These are phyloP conservation scores for Cebidichthys violaceus DNA, from an alignment of 2,113 vertebrate species.

Conservation along the genomic window DNA sequence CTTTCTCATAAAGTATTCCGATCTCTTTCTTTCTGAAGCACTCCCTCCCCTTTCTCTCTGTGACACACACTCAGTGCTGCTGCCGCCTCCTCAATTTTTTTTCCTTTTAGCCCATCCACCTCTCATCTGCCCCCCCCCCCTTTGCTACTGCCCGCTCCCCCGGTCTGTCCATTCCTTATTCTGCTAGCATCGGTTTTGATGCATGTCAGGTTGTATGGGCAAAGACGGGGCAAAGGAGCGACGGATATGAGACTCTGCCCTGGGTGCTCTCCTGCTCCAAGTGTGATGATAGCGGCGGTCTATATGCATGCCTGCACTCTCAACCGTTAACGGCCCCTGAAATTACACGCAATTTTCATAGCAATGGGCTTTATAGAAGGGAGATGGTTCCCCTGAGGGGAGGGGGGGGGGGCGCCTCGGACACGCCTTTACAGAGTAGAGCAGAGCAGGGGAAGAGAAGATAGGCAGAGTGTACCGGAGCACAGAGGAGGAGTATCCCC, in stretches of 20 bases:
- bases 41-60: slow-evolving; percentile 4
- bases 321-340: slow-evolving; percentile 68
- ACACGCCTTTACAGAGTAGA: slow-evolving; percentile 55
- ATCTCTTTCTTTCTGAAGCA: slow-evolving; percentile 30
- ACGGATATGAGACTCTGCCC: slow-evolving; percentile 59
- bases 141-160: slow-evolving; percentile 21
- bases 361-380: slow-evolving; percentile 65
- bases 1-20: slow-evolving; percentile 48
- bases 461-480: slow-evolving; percentile 31
- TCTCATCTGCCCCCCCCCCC: slow-evolving; percentile 34
- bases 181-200: slow-evolving; percentile 50
- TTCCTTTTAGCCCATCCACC: slow-evolving; percentile 35
- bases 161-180: slow-evolving; percentile 46
- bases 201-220: slow-evolving; percentile 52
- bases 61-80: slow-evolving; percentile 20
- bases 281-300: slow-evolving; percentile 59
- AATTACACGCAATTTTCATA: slow-evolving; percentile 75
- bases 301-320: slow-evolving; percentile 58
- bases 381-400: slow-evolving; percentile 59
- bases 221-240: slow-evolving; percentile 49
- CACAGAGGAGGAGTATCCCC: slow-evolving; percentile 28
- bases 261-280: slow-evolving; percentile 48
- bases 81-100: slow-evolving; percentile 32
- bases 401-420: not conserved
- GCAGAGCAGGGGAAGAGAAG: slow-evolving; percentile 32